phyloP scores from a whole-genome alignment of 2,797 vertebrate species.

The Tachyglossus aculeatus region DNA sequence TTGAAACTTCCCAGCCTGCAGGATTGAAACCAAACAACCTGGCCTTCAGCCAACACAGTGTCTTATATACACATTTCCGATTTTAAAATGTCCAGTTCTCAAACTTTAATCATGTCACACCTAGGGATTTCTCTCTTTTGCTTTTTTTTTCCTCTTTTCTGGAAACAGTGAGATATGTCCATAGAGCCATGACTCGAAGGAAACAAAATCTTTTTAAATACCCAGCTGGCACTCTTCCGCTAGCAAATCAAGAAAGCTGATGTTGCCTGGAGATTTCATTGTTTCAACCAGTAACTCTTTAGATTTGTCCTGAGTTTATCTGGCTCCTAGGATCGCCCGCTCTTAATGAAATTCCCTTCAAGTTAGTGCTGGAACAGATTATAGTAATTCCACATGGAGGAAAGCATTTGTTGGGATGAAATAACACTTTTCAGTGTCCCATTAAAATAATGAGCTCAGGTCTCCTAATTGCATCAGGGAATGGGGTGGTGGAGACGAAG shows the following conservation, averaged over 20 bases:
- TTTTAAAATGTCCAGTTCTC: slow-evolving; percentile 68
- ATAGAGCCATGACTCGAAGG: slow-evolving; percentile 45
- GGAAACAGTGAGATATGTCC: slow-evolving; percentile 40
- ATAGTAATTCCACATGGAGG: background rate
- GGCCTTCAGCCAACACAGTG: slow-evolving; percentile 53
- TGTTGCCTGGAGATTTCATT: background rate
- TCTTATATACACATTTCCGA: slow-evolving; percentile 65
- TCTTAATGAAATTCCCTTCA: slow-evolving; percentile 5
- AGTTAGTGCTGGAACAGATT: slow-evolving; percentile 14
- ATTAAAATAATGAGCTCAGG: too few relatives aligned
- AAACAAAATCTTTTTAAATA: slow-evolving; percentile 9
- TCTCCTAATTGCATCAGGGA: too few relatives aligned
- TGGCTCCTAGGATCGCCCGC: background rate
- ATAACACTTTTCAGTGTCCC: background rate
- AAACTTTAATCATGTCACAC: slow-evolving; percentile 69
- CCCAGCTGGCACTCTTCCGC: slow-evolving; percentile 6
- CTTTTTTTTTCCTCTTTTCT: slow-evolving; percentile 59
- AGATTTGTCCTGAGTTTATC: slow-evolving; percentile 4
- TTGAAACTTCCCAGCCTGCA: too few relatives aligned
- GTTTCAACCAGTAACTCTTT: slow-evolving; percentile 24
- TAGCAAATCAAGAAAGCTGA: slow-evolving; percentile 33
- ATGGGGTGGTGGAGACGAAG: too few relatives aligned
- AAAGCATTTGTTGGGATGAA: background rate
- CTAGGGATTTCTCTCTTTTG: slow-evolving; percentile 50
- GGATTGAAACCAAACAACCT: slow-evolving; percentile 21